Conservation (phyloP, 2,888 invertebrate genomes). For the Amiota minor region DNA sequence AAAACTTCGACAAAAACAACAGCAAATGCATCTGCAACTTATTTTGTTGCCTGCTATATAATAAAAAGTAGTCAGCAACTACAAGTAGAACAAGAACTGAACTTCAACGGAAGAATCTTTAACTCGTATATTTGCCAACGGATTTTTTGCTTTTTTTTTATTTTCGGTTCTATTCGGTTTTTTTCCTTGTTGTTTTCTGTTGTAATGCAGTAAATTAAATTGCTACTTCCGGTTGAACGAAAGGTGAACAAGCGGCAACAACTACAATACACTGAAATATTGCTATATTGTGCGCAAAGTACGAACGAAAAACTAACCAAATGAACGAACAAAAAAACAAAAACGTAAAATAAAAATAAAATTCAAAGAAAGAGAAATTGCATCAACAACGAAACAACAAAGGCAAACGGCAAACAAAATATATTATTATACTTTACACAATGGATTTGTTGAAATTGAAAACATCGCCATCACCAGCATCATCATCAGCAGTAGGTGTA, state of each 20-base stretch:
- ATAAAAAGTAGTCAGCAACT: slow-evolving; percentile 1
- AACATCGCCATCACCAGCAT: slow-evolving; percentile 42
- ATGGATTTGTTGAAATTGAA: slow-evolving; percentile 61
- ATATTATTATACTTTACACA: slow-evolving; percentile 50
- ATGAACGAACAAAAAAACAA: slow-evolving; percentile 9
- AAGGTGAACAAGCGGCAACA: slow-evolving; percentile 33
- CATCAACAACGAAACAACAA: slow-evolving; percentile 28
- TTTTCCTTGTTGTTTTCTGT: slow-evolving; percentile 22
- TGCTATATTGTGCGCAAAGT: slow-evolving; percentile 35
- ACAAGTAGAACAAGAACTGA: slow-evolving; percentile 29
- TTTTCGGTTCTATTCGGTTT: slow-evolving; percentile 25
- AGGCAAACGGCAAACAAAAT: slow-evolving; percentile 29
- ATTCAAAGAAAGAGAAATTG: slow-evolving; percentile 12
- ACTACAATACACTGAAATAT: slow-evolving; percentile 53
- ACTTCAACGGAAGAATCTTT: neutral
- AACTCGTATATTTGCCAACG: neutral
- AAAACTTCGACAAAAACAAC: slow-evolving; percentile 44
- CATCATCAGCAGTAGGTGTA: slow-evolving; percentile 33
- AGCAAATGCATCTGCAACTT: slow-evolving; percentile 25
- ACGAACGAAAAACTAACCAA: slow-evolving; percentile 17
- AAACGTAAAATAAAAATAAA: slow-evolving; percentile 5
- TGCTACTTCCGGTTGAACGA: slow-evolving; percentile 55
- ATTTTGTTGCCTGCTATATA: too few relatives aligned
- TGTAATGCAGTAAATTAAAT: slow-evolving; percentile 56
- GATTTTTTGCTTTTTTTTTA: slow-evolving; percentile 31